Base-by-base conservation (phyloP, 2,888 invertebrate species). In the Cerastis leucographa region DNA sequence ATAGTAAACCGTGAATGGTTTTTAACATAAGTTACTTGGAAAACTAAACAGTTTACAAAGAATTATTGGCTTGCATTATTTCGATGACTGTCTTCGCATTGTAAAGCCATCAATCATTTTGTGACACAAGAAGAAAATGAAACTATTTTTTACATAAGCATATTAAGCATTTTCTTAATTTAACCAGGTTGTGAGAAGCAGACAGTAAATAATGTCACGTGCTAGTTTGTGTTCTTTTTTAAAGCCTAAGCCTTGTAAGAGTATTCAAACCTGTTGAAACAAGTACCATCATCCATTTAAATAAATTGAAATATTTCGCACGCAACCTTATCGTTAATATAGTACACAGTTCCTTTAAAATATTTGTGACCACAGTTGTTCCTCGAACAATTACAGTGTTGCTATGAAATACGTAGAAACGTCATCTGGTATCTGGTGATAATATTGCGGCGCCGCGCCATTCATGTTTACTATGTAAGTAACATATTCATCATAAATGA, bases 1-100 rank as follows among this genome's bases (percentile, higher is more conserved):
- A 66, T 74, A 71, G 75, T 76, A 61, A 78, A 70, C 56, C 81
- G 83, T 85, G 79, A 75, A 76, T 76, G 68, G 71, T 83, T 87
- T n/a, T 81, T 71, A 79, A 54, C 42, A 74, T 69, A 19, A 75
- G 73, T 74, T 72, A 66, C 71, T 71, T 68, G 49, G 71, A 74
- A 83, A 85, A 29, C 8, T 51, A 49, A 71, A 56, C 51, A 72
- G 46, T 42, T 65, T 84, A 79, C 19, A 40, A 65, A 40, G 73
- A 70, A 79, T n/a, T 67, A 56, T 73, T 46, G 67, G 62, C 44
- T 54, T 51, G 14, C 59, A 84, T 70, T 84, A 84, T 74, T 25
- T 84, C 5, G 59, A 71, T 46, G 85, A 54, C 46, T 44, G 29
- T 54, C 29, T 44, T 49, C 14, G 40, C 25, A 54, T 59, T 22